Base-by-base conservation (phyloP, 2,113 vertebrate species). In the Sakesphorus luctuosus region DNA sequence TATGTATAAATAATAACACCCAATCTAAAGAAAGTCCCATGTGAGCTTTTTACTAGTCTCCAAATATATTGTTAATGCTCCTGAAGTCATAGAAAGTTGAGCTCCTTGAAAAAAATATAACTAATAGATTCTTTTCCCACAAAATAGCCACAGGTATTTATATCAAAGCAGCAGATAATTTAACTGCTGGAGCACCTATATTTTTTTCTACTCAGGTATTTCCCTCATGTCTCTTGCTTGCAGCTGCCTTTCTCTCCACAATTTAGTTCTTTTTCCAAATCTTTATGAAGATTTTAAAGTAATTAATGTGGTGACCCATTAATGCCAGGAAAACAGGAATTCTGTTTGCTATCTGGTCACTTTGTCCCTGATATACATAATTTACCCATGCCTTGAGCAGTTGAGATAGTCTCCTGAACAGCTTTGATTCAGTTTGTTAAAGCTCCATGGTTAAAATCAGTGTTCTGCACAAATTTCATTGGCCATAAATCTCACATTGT, bases 1-100 rank as follows among this genome's bases (percentile, higher is more conserved):
- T 82, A 89, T 93, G 62, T 85, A 92, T 93, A 95, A 96, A 94
- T 94, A 91, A 93, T 72, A 94, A 28, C 28, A 73, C 6, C 49
- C 58, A 73, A 52, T 82, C 73, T 89, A 91, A 91, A 82, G 33
- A 67, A 85, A 28, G 58, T 29, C 81, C 17, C 84, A 7, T 53
- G 58, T 68, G 82, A 84, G 53, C 23, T 79, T 93, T 93, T 83
- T 90, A 23, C 66, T 38, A 53, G 44, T 73, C 69, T 73, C 28
- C 78, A 91, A 95, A 73, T 75, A 68, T 14, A 92, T 35, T 31
- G 35, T 38, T 87, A 74, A 85, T 79, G 38, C 17, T 82, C 13
- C n/a, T 84, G 46, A 89, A 72, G 61, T 14, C 63, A 10, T 18
- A 78, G 14, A 75, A 93, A 87, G 58, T 79, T 84, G 19, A 35